These are phyloP conservation scores for Sander lucioperca DNA, from an alignment of 2,113 vertebrate species.

Conservation along the genomic window DNA sequence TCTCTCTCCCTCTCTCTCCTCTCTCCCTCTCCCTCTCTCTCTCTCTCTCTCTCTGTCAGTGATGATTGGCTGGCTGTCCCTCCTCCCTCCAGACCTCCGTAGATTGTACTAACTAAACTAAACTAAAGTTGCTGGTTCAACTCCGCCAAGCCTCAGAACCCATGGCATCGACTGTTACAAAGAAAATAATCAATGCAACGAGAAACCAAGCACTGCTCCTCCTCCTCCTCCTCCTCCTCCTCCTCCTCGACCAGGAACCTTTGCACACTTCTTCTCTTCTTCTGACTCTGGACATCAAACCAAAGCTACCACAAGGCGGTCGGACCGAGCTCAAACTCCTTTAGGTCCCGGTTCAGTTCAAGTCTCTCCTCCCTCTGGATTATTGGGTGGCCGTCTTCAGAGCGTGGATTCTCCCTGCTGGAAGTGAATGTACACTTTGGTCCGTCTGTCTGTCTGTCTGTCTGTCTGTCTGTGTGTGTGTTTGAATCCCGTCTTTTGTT, in stretches of 20 bases:
- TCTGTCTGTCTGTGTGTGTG: slow-evolving; percentile 25
- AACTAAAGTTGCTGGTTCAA: slow-evolving; percentile 88
- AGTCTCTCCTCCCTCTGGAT: too few relatives aligned
- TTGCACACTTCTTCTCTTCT: slow-evolving; percentile 60
- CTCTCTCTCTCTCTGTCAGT: neutral
- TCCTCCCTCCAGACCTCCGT: neutral
- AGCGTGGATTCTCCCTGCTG: slow-evolving; percentile 28
- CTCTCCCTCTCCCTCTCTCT: too few relatives aligned
- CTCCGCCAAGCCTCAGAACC: slow-evolving; percentile 84
- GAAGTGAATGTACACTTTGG: slow-evolving; percentile 51
- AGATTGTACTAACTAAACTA: slow-evolving; percentile 53
- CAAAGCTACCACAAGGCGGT: neutral
- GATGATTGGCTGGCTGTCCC: neutral
- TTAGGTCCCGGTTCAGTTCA: neutral
- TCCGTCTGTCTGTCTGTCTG: slow-evolving; percentile 1
- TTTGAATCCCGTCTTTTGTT: neutral
- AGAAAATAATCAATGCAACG: slow-evolving; percentile 84
- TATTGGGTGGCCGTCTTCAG: neutral
- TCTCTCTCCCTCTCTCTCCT: too few relatives aligned
- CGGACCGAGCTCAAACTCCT: too few relatives aligned
- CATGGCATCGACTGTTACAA: slow-evolving; percentile 94
- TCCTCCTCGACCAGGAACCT: slow-evolving; percentile 30
- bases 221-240: neutral
- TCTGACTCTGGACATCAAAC: slow-evolving; percentile 32
- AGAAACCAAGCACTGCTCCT: slow-evolving; percentile 73